Evolutionary conservation across 2,888 invertebrate genomes (phyloP), one percentile per base, ranked within the genome.

Genomic region (Tupiocoris notatus): DNA sequence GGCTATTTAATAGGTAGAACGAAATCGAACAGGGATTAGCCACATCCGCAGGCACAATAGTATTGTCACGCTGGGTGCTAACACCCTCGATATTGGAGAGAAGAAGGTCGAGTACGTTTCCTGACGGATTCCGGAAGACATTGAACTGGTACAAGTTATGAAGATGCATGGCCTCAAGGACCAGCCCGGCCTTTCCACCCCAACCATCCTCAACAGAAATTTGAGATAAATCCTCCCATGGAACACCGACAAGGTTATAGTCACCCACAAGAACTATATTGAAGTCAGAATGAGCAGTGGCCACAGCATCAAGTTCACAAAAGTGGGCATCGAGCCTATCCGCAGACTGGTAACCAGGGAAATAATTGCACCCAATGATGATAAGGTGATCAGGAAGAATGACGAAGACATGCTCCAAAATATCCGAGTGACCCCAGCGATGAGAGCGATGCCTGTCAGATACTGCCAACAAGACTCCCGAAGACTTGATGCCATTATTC

Each of bases 371-470:
- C 1, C 22, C 62, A 20, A 62, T 22, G 62, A 62, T 22, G 12
- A 65, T 3, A 6, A 23, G 22, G 9, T 62, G 62, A 9, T 62
- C 62, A n/a, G 62, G 62, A 1, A 62, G n/a, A 1, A 23, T 17
- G 17, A 65, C 65, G 24, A 65, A 65, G n/a, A 65, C 25, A 2
- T 65, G 65, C 17, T 65, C 25, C 1, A 23, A 24, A n/a, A 65
- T 1, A 25, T 65, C 25, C 9, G 25, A 6, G n/a, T 7, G 39
- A 2, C 2, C n/a, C 65, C 65, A 65, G 1, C 9, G 2, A n/a
- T 65, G 18, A 6, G 25, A 23, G 18, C 65, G 65, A n/a, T 25
- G 39, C 1, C 17, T n/a, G 7, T 17, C 18, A 1, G 25, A 65
- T 1, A 65, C 65, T 17, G 65, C 65, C 9, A 65, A 17, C 25